Percentiles rank a stretch among this genome's conserved stretches.
Conservation (phyloP, 2,888 invertebrate species). For the Notocelia uddmanniana region DNA sequence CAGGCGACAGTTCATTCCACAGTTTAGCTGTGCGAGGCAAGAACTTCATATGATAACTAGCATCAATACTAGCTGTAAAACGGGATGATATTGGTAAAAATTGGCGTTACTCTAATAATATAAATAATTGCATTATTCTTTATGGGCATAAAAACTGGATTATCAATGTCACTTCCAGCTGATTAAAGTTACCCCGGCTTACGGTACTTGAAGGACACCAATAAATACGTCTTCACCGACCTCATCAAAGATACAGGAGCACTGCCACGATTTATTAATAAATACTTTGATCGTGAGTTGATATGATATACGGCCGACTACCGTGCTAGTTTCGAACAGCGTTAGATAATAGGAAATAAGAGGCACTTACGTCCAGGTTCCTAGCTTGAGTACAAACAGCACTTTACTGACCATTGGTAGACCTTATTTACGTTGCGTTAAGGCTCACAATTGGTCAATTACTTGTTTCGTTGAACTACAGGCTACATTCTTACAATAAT, state of each 20-base stretch:
- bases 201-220: too few species aligned
- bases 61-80: too few species aligned
- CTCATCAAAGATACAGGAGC: not conserved
- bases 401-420: not conserved
- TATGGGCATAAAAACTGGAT: too few species aligned
- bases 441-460: not conserved
- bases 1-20: too few species aligned
- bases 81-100: too few species aligned
- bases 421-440: not conserved
- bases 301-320: not conserved
- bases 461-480: not conserved
- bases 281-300: not conserved
- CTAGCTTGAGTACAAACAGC: not conserved
- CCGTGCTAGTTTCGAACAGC: not conserved
- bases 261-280: not conserved
- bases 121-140: too few species aligned
- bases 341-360: not conserved
- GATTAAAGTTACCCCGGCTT: too few species aligned
- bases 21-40: too few species aligned
- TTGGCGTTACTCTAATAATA: too few species aligned
- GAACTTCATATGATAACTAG: too few species aligned
- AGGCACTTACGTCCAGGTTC: not conserved
- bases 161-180: too few species aligned
- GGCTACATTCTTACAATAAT: not conserved
- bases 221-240: not conserved